Evolutionary conservation across 2,888 invertebrate genomes (phyloP), one percentile per base, ranked within the genome.

Genomic region (Allophyes oxyacanthae): DNA sequence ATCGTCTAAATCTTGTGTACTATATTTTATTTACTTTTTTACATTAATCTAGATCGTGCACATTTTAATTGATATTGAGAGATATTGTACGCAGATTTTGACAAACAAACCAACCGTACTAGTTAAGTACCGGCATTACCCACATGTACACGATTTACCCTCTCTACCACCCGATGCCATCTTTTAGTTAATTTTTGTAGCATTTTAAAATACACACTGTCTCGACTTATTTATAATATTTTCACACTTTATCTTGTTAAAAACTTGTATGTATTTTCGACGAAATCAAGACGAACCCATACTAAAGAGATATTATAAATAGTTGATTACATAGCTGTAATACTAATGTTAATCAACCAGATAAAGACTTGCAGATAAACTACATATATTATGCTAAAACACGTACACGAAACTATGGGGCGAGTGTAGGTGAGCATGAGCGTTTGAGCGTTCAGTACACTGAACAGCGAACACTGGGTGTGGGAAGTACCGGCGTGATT

Each of bases 401-500:
- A 34, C 32, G 26, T 40, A 30, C 15, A 33, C 34, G 10, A 25
- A 13, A 40, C 26, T 40, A 20, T 33, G 30, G 34, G 32, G 34
- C 20, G 20, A 48, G 53, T 43, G 40, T 46, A 48, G 51, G 52
- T 26, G 28, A 25, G 36, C 15, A 25, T 50, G 25, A 43, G 59
- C 25, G n/a, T 28, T 43, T 13, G 28, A 37, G 54, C 45, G 57
- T 33, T 40, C 14, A 13, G 28, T 34, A 9, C 28, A 28, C 26
- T 48, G 48, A 25, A 43, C 10, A 41, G 20, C 20, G 20, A 20
- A 20, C 20, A 38, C 51, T 46, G 41, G 54, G 48, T 28, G 53
- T 57, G 58, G 51, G 54, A 54, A 64, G 48, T 72, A 67, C 44
- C 54, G 74, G 67, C 69, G 73, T 67, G 56, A 64, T 65, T 86